A percentile compares a stretch with the other conserved stretches of the same genome.
Conservation (phyloP, 2,797 vertebrate species). For the Neosilurus hyrtlii region DNA sequence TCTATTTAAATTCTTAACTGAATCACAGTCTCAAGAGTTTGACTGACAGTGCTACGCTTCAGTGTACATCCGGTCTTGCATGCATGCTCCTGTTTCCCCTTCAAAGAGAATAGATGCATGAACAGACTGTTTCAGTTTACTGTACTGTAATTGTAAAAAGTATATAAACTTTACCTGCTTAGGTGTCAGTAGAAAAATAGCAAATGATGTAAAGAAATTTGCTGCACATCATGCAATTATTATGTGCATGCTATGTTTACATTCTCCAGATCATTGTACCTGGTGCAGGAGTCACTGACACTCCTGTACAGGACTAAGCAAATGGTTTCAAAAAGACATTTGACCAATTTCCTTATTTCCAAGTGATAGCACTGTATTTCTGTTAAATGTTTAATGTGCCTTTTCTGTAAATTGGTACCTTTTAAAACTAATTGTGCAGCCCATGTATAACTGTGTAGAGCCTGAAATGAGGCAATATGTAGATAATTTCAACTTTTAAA, state of each 20-base stretch:
- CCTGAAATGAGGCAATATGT: background rate
- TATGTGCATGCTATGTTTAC: too few relatives aligned
- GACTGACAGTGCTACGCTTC: constrained; percentile 14
- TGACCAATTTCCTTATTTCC: too few relatives aligned
- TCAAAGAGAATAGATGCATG: background rate
- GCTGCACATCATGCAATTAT: too few relatives aligned
- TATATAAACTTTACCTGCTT: background rate
- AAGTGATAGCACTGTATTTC: too few relatives aligned
- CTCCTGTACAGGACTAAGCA: too few relatives aligned
- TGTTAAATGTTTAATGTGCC: too few relatives aligned
- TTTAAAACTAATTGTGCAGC: background rate
- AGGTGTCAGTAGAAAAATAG: background rate
- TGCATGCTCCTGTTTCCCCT: background rate
- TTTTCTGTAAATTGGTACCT: too few relatives aligned
- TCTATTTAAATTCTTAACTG: constrained; percentile 16
- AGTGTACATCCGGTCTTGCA: background rate
- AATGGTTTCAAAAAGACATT: too few relatives aligned
- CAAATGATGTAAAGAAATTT: background rate
- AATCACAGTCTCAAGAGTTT: background rate
- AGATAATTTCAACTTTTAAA: background rate
- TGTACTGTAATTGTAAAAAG: background rate
- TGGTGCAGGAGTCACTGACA: too few relatives aligned
- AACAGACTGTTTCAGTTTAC: background rate
- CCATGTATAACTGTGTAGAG: background rate
- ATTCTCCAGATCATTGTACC: too few relatives aligned